These are phyloP conservation scores for Rhinolophus sinicus DNA, from an alignment of 2,113 vertebrate species.

Conservation along the genomic window DNA sequence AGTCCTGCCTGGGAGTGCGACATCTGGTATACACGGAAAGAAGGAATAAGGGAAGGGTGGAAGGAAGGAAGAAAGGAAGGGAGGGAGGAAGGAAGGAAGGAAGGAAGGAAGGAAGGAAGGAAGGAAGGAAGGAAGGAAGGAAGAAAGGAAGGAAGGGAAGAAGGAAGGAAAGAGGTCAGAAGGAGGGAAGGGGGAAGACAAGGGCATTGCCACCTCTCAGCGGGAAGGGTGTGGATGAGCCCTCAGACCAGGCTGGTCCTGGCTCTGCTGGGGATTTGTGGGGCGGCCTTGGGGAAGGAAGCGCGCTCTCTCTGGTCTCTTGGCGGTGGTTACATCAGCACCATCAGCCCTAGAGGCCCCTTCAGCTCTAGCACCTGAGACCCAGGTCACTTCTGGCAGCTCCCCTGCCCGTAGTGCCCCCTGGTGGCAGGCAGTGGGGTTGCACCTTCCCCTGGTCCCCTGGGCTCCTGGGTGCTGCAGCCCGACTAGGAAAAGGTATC, in stretches of 20 bases:
- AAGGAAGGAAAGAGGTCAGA: not conserved
- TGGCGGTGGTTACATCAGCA: not conserved
- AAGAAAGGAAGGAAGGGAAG: not conserved
- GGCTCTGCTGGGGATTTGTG: not conserved
- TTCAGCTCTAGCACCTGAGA: not conserved
- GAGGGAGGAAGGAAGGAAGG: not conserved
- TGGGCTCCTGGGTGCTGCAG: not conserved
- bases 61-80: not conserved
- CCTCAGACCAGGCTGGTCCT: not conserved
- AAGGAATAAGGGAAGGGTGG: not conserved
- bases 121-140: no score
- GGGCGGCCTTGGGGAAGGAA: not conserved
- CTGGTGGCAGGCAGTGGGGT: not conserved
- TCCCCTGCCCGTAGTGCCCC: not conserved
- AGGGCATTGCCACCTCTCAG: not conserved
- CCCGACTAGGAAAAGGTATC: not conserved
- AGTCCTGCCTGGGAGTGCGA: not conserved
- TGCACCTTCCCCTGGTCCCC: fast-evolving
- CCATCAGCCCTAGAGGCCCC: not conserved
- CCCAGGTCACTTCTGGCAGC: not conserved
- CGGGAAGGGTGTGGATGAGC: not conserved
- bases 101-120: not conserved
- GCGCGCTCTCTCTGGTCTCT: not conserved
- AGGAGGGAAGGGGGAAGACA: not conserved
- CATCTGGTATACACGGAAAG: not conserved